Evolutionary conservation across 2,797 vertebrate genomes (phyloP).

Genomic region (Dermochelys coriacea): DNA sequence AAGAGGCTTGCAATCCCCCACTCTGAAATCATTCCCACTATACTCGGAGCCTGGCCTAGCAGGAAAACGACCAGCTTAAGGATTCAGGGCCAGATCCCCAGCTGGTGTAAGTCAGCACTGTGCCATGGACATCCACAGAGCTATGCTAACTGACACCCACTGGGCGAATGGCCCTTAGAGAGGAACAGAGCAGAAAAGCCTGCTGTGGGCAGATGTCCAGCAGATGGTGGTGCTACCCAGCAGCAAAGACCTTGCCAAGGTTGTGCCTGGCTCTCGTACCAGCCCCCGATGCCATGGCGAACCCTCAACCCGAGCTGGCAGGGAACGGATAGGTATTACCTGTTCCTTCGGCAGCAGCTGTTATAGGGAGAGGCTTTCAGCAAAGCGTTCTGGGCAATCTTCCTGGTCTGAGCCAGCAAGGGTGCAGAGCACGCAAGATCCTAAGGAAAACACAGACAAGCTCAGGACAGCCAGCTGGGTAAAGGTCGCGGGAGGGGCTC

Average conservation of each 20-base stretch:
- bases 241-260: neutral
- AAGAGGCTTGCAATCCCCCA: neutral
- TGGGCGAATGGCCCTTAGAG: neutral
- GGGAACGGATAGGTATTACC: constrained; percentile 65
- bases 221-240: neutral
- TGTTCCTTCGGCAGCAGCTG: constrained; percentile 87
- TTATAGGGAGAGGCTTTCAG: constrained; percentile 87
- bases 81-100: neutral
- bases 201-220: neutral
- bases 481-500: accelerated
- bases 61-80: neutral
- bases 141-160: neutral
- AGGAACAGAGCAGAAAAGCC: neutral
- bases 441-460: constrained; percentile 49
- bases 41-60: neutral
- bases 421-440: constrained; percentile 84
- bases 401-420: constrained; percentile 85
- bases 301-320: neutral
- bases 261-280: neutral
- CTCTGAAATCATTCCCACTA: neutral
- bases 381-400: constrained; percentile 88
- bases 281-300: neutral
- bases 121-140: neutral
- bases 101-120: neutral
- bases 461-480: neutral